Base-by-base conservation (phyloP, 1,140 invertebrate genomes). In the Tetramorium simillimum region DNA sequence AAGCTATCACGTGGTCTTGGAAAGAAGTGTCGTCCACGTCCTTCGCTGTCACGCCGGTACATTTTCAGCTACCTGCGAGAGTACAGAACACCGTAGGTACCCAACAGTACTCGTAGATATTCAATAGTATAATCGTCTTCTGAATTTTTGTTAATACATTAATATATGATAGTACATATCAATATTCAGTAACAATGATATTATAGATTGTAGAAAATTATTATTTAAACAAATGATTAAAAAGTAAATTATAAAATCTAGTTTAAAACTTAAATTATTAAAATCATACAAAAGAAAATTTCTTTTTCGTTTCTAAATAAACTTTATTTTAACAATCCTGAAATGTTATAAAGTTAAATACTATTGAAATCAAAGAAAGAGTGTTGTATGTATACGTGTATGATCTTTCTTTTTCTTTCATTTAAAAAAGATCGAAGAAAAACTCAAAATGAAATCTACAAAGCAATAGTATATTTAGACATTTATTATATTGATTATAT, bases 21-120 rank as follows among this genome's bases (percentile, higher is more conserved):
- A 85, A 73, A 73, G 58, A 85, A 51, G 56, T 40, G 82, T 21
- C 40, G 43, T 69, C 21, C 33, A 49, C 28, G 33, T 81, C 6
- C 16, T 46, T 40, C 65, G 33, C 9, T 87, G 58, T 60, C 53
- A 24, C 3, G 10, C 14, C 51, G 37, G 10, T 16, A 70, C 14
- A 65, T 12, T 43, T 56, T 80, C 37, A 37, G 14, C n/a, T 49
- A 51, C 43, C 60, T 65, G 43, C n/a, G 28, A 65, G 43, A 80
- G 40, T 51, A 28, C n/a, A 33, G 73, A 40, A 51, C n/a, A 21
- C 46, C 28, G 5, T 28, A 40, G 21, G 0, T 12, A 62, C 62
- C 16, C 56, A 62, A 28, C 28, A 24, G 3, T 51, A 51, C 3
- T 9, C 18, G 37, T 40, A 56, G 7, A 21, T 60, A 58, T 76